Evolutionary conservation across 2,113 vertebrate genomes (phyloP), one percentile per base, ranked within the genome.

Genomic region (Procavia capensis): DNA sequence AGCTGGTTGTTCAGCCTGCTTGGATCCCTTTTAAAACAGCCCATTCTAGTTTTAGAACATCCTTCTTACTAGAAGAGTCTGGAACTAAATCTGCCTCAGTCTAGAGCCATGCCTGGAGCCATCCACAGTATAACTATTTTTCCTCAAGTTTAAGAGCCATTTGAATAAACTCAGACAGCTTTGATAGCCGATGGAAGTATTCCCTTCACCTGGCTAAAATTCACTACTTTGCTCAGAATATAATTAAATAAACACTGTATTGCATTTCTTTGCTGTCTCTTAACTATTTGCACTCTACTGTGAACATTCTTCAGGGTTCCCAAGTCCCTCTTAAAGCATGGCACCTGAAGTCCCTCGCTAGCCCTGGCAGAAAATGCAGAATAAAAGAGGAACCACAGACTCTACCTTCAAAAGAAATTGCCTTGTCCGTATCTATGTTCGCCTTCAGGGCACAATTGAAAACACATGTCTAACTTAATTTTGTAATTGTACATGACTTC

Each of bases 241-340:
- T 36, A 47, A 57, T 50, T 36, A 81, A 57, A 41, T 50, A 45
- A 45, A 27, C 41, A n/a, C 3, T 24, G 16, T 11, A 17, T 8
- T 41, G 1, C 31, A 0, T 34, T 64, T 34, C 31, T 4, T 13
- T 82, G 13, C 59, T 1, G 9, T 79, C 64, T n/a, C 68, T 45
- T 13, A 2, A 2, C n/a, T 1, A 7, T 10, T 75, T 34, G 78
- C 1, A 3, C 13, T 14, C 36, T 47, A 0, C 20, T 29, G 8
- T 13, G 14, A 66, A 45, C 24, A 2, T 2, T 72, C 25, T 13
- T 54, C 68, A 0, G 7, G 0, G 36, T 19, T 8, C n/a, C 63
- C 5, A 1, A 5, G 63, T 20, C 59, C 64, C 39, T 83, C 36
- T 34, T 50, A 16, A 29, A 57, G 34, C 27, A 1, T 1, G 0